Conservation (phyloP, 2,888 invertebrate species). For the Napeogenes inachia region DNA sequence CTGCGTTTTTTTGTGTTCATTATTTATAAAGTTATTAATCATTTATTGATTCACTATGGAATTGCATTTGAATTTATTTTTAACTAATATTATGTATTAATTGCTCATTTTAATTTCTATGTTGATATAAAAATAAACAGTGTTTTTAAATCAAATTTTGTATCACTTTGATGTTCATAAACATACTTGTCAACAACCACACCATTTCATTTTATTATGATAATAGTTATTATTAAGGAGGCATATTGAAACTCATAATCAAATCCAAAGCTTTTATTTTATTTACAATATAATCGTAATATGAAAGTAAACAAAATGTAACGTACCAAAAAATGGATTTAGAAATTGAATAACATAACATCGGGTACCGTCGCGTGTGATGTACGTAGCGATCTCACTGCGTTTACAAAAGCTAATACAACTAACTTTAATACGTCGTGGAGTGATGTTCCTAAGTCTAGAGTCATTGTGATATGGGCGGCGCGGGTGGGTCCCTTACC, state of each 20-base stretch:
- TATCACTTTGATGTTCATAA: too few relatives aligned
- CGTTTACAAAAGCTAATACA: constrained; percentile 63
- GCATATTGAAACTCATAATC: constrained; percentile 30
- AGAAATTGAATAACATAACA: constrained; percentile 54
- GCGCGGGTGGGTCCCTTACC: constrained; percentile 37
- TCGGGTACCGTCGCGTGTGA: constrained; percentile 38
- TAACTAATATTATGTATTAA: constrained; percentile 16
- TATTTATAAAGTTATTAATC: neutral
- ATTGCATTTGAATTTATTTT: constrained; percentile 15
- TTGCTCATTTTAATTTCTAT: constrained; percentile 20
- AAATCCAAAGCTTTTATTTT: constrained; percentile 77
- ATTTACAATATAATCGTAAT: constrained; percentile 72
- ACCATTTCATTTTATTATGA: too few relatives aligned
- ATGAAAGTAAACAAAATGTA: constrained; percentile 77
- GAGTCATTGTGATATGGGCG: constrained; percentile 47
- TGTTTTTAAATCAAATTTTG: constrained; percentile 17
- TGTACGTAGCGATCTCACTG: constrained; percentile 21
- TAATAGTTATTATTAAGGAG: neutral
- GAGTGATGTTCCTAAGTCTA: constrained; percentile 28
- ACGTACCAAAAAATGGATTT: constrained; percentile 70
- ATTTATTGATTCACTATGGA: neutral
- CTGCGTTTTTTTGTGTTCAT: neutral
- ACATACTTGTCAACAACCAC: too few relatives aligned
- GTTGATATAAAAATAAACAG: constrained; percentile 27
- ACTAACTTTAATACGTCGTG: constrained; percentile 27